Evolutionary conservation across 2,797 vertebrate genomes (phyloP), one percentile per base, ranked within the genome.

Genomic region (Scomberomorus guttatus): DNA sequence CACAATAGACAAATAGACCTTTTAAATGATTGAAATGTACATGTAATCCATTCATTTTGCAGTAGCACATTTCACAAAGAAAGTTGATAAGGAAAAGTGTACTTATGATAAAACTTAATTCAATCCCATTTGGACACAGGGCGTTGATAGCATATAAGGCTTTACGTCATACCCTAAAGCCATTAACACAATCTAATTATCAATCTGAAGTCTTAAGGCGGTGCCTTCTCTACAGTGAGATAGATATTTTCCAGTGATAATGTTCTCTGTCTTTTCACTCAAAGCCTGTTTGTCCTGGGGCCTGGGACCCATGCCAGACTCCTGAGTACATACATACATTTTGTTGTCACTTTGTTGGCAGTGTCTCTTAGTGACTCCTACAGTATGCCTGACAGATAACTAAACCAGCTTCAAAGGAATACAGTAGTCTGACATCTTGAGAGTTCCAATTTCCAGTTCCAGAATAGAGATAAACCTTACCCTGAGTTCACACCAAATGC

Each of bases 181-280:
- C 76, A 86, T 88, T 83, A 89, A 72, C 51, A 48, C 54, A 73
- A 81, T 85, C 65, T 81, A 86, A 82, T 90, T 83, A 50, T 9
- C 39, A 13, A 4, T 14, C 37, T 39, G 3, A 42, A 32, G 39
- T 66, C 39, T 70, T 14, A 63, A 81, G 25, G 59, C 52, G 5
- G 29, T 63, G 42, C 34, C 44, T 29, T 60, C 46, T 39, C 60
- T 61, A 3, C 46, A 57, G 29, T 71, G 24, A 54, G 51, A 25
- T 2, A 65, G 56, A 63, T 44, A 50, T 65, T 74, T 77, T 51
- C 72, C 50, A 61, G 12, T 52, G 12, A 72, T 69, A 65, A 75
- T 62, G 25, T 72, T 32, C 34, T 78, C 15, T 58, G 14, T 63
- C 22, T 57, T 68, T 60, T 17, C 68, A 80, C 79, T 84, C 56